Evolutionary conservation across 2,888 invertebrate genomes (phyloP).

Genomic region (Neoitamus cyanurus): DNA sequence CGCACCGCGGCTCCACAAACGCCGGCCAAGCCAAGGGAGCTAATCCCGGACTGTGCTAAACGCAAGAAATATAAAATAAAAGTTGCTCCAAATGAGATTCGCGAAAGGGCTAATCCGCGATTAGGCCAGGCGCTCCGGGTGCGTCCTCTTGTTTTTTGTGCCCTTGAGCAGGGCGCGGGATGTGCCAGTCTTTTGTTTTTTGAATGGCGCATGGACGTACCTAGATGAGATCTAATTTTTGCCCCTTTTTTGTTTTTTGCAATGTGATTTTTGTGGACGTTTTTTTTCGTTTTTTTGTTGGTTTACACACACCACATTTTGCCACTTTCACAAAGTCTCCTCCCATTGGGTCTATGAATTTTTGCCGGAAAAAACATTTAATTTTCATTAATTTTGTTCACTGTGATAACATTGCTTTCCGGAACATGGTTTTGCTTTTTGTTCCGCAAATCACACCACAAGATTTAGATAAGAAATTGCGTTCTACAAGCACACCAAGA

Average conservation of each 20-base stretch:
- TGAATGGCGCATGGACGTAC: conserved; percentile 45
- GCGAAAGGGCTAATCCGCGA: not conserved
- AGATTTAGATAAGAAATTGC: conserved; percentile 31
- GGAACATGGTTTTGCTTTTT: conserved; percentile 45
- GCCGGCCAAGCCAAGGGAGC: not conserved
- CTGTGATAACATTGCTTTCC: conserved; percentile 11
- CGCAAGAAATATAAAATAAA: not conserved
- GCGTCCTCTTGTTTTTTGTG: conserved; percentile 16
- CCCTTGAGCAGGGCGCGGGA: not conserved
- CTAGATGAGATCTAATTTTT: conserved; percentile 27
- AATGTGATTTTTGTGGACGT: conserved; percentile 12
- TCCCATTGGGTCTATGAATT: not conserved
- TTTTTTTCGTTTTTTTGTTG: not conserved
- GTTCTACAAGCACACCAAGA: conserved; percentile 37
- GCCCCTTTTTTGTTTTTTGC: conserved; percentile 16
- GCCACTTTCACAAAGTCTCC: not conserved
- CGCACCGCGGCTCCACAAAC: not conserved
- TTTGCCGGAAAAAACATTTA: not conserved
- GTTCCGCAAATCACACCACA: conserved; percentile 36
- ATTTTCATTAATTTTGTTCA: conserved; percentile 6
- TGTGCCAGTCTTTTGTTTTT: conserved; percentile 44
- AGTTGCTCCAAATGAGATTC: conserved; percentile 2
- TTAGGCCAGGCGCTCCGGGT: not conserved
- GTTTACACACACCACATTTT: conserved; percentile 7
- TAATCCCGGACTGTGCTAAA: not conserved